These are phyloP conservation scores for Hydrocynus forskahlii DNA, from an alignment of 2,797 vertebrate species.

Conservation along the genomic window DNA sequence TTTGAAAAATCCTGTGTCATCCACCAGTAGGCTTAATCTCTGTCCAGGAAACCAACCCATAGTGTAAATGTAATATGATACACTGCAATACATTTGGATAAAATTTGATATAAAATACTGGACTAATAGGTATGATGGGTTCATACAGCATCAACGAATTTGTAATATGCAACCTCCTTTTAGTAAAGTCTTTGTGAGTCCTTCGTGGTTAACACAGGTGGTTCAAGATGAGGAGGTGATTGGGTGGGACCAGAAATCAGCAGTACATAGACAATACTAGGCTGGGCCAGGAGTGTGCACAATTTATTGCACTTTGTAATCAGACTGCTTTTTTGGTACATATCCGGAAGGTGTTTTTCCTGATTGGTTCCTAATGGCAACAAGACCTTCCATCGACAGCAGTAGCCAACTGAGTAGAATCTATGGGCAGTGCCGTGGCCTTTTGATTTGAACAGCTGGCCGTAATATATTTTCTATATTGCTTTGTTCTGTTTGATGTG, in stretches of 20 bases:
- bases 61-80: too few relatives aligned
- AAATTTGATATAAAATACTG: too few relatives aligned
- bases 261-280: neutral
- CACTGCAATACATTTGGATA: too few relatives aligned
- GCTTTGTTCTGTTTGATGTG: neutral
- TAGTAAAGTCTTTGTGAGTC: too few relatives aligned
- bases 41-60: too few relatives aligned
- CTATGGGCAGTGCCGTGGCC: neutral
- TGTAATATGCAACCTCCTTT: too few relatives aligned
- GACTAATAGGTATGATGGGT: too few relatives aligned
- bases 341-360: neutral
- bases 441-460: neutral
- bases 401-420: neutral
- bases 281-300: neutral
- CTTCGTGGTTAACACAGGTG: too few relatives aligned
- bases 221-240: neutral
- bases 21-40: too few relatives aligned
- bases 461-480: neutral
- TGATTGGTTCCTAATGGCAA: neutral
- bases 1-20: too few relatives aligned
- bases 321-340: neutral
- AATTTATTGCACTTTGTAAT: neutral
- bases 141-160: too few relatives aligned
- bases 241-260: neutral
- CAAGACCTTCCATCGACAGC: neutral